These are phyloP conservation scores for Buceros bicornis DNA, from an alignment of 2,797 vertebrate species.

Conservation along the genomic window DNA sequence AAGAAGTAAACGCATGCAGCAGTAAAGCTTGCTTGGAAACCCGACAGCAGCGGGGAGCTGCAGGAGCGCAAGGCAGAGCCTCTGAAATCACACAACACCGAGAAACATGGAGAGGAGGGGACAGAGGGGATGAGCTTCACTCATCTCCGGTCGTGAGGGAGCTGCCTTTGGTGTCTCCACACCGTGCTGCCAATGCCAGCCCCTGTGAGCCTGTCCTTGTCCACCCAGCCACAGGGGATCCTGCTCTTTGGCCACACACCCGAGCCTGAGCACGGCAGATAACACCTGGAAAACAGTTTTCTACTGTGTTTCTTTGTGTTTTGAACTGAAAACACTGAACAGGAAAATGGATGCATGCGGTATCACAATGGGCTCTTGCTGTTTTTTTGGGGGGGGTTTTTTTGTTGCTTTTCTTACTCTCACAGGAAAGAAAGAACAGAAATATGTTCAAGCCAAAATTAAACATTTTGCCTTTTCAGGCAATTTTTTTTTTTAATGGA, in stretches of 20 bases:
- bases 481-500: neutral
- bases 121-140: neutral
- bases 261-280: neutral
- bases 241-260: neutral
- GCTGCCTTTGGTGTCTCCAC: neutral
- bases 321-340: neutral
- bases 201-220: rapidly evolving
- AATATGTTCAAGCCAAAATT: neutral
- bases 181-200: neutral
- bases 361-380: neutral
- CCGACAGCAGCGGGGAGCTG: neutral
- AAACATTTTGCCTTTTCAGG: neutral
- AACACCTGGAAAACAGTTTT: neutral
- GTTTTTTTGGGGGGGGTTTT: neutral
- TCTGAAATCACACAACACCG: rapidly evolving
- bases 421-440: neutral
- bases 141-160: rapidly evolving
- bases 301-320: neutral
- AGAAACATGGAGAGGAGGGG: neutral
- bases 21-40: neutral
- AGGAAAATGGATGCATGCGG: neutral
- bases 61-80: neutral
- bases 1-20: neutral
- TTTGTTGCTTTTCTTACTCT: neutral
- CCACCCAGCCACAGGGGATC: rapidly evolving